Evolutionary conservation across 2,797 vertebrate species (phyloP), one percentile per base, ranked within the genome.

Genomic region (Crocodylus rhombifer): DNA sequence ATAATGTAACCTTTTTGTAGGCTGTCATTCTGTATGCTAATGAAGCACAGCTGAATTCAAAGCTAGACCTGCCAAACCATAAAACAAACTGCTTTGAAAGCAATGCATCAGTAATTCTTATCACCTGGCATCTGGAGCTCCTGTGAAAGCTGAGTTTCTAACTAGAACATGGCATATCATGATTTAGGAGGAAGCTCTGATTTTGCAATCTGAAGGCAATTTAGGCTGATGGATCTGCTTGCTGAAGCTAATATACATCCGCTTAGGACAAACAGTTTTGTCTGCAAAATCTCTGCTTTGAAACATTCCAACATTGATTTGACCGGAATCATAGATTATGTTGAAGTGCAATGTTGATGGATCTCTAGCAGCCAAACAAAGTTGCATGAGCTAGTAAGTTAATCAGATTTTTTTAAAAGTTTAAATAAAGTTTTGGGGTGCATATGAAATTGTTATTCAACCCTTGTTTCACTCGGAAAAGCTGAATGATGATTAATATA

Each of bases 61-160:
- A 92, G 91, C 96, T 80, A 88, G 78, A 87, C 87, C 91, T n/a
- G 26, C 94, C 93, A 84, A 76, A 78, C 90, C 89, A 17, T 88
- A 92, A 97, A 96, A 87, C 89, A 95, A 92, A 87, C 64, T 15
- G 95, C 95, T 95, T 65, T 62, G 96, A 94, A 90, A 93, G 94
- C 18, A 4, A 30, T 5, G 33, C 89, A 12, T 88, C 56, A 11
- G 95, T 94, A 62, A 91, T 82, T 93, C 94, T 88, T 95, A 77
- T 92, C 95, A 62, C 91, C 96, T 26, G 80, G 96, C 97, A 88
- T 83, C 96, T 95, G 97, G 95, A 95, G 91, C 28, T 25, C 14
- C 7, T 0, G 89, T 21, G 62, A 86, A 89, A 73, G 90, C 84
- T 3, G 36, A 4, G 78, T 69, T 90, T 85, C 92, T 84, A 95